phyloP scores from a whole-genome alignment of 1,140 invertebrate genomes.

The Aphaenogaster rudis region DNA sequence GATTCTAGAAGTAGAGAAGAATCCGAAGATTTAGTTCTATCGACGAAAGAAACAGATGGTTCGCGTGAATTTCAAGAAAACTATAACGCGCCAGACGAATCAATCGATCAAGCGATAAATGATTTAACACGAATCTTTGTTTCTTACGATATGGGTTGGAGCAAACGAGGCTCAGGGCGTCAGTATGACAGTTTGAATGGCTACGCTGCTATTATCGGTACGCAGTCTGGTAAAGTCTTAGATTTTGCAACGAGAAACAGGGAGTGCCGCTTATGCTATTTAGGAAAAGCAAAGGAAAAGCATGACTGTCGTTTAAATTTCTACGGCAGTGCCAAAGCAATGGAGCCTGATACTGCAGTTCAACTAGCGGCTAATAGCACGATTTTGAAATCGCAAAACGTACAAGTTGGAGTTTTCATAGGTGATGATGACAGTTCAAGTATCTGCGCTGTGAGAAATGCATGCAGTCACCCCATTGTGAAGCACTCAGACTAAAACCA shows the following conservation, averaged over 20 bases:
- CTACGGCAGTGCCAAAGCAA: background rate
- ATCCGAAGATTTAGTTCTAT: no score
- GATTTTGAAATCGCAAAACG: background rate
- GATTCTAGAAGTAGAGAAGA: no score
- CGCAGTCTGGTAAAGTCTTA: background rate
- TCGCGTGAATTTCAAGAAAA: background rate
- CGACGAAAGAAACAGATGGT: no score
- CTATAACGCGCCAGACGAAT: background rate
- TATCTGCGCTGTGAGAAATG: constrained; percentile 1
- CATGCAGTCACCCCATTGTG: background rate
- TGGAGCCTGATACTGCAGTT: background rate
- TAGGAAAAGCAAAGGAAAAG: background rate
- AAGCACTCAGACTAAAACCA: background rate
- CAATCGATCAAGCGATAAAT: background rate
- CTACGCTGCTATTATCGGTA: background rate
- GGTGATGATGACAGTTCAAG: background rate
- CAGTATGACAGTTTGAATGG: background rate
- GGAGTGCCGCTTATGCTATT: constrained; percentile 3
- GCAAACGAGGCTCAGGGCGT: background rate
- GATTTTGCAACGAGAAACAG: background rate
- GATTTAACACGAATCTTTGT: constrained; percentile 7
- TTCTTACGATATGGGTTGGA: background rate
- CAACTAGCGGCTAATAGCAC: constrained; percentile 3
- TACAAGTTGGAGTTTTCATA: background rate
- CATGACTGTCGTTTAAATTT: background rate